Percentiles rank a stretch among this genome's conserved stretches.
phyloP scores from a whole-genome alignment of 2,113 vertebrate species.

The Vanacampus margaritifer region DNA sequence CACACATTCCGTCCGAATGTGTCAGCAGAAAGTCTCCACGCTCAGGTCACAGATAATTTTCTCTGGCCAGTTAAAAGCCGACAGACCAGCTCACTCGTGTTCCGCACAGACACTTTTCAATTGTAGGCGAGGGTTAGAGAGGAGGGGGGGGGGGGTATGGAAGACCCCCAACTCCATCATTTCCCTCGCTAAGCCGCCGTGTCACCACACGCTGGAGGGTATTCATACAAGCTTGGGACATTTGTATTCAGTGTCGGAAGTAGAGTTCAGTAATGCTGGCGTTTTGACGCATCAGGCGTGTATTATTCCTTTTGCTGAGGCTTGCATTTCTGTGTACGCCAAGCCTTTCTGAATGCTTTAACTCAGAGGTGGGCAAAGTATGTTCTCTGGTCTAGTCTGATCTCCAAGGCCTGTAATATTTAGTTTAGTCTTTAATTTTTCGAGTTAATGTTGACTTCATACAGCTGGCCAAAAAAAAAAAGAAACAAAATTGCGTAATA shows the following conservation, averaged over 20 bases:
- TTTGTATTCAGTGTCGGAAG: neutral
- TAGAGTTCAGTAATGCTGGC: neutral
- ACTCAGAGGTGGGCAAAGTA: neutral
- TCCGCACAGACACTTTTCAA: slow-evolving; percentile 3
- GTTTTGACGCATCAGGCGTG: slow-evolving; percentile 1
- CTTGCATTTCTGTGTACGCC: neutral
- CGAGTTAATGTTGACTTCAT: too few species aligned
- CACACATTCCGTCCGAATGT: neutral
- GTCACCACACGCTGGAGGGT: neutral
- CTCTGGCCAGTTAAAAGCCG: slow-evolving; percentile 1
- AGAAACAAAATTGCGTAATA: too few species aligned
- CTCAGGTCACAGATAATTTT: slow-evolving; percentile 6
- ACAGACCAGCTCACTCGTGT: neutral
- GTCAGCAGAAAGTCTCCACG: slow-evolving; percentile 5
- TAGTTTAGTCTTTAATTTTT: too few species aligned
- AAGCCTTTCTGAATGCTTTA: neutral
- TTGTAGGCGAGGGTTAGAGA: neutral
- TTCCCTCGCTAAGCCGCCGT: neutral
- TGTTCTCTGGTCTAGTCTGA: neutral
- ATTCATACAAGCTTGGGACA: slow-evolving; percentile 2
- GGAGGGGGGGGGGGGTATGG: neutral
- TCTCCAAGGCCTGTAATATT: neutral
- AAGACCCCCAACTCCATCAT: neutral
- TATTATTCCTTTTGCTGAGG: neutral
- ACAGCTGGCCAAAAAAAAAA: too few species aligned